These are phyloP conservation scores for Melangyna quadrimaculata DNA, from an alignment of 2,888 invertebrate species.

Conservation along the genomic window DNA sequence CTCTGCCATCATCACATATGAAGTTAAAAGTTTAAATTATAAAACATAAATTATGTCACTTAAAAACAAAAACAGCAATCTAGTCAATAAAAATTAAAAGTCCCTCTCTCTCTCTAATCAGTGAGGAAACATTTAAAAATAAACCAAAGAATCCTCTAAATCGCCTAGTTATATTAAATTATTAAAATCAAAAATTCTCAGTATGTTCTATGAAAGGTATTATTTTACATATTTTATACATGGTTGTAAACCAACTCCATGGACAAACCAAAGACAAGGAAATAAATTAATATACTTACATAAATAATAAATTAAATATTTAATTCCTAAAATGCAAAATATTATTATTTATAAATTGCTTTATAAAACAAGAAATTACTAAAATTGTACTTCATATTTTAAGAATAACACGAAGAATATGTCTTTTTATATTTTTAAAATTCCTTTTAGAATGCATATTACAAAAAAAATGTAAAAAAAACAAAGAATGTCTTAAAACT, in stretches of 20 bases:
- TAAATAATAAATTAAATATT: not conserved
- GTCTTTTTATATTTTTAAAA: conserved; percentile 61
- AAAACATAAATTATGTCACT: not conserved
- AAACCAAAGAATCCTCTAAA: conserved; percentile 53
- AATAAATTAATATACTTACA: conserved; percentile 16
- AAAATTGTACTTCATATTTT: conserved; percentile 44
- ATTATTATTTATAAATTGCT: conserved; percentile 37
- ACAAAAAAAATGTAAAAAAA: conserved; percentile 35
- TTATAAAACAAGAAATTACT: conserved; percentile 25
- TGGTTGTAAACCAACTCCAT: conserved; percentile 18
- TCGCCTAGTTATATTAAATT: conserved; percentile 23
- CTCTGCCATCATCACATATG: conserved; percentile 40
- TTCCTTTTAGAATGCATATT: conserved; percentile 46
- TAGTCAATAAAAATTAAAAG: conserved; percentile 8
- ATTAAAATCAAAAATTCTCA: conserved; percentile 19
- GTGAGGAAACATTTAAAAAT: not conserved
- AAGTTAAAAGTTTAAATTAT: conserved; percentile 17
- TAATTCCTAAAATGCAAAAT: conserved; percentile 11
- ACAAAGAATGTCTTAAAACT: conserved; percentile 48
- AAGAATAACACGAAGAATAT: conserved; percentile 43
- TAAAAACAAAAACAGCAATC: not conserved
- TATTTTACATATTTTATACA: conserved; percentile 37
- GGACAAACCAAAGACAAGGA: conserved; percentile 50
- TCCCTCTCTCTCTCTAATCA: conserved; percentile 8
- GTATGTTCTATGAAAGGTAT: conserved; percentile 41